phyloP scores from a whole-genome alignment of 2,888 invertebrate species.

The Lepidochitona cinerea region DNA sequence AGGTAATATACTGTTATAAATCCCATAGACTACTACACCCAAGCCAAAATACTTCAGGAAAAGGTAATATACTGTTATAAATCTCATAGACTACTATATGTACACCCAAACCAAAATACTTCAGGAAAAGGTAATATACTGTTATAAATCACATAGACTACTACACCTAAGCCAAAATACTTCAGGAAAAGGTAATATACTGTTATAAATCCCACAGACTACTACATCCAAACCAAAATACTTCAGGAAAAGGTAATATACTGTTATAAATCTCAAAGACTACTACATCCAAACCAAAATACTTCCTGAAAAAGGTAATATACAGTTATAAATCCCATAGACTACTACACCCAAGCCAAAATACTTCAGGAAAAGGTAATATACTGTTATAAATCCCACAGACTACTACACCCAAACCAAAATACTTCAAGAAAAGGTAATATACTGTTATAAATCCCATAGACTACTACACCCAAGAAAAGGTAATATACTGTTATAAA shows the following conservation, averaged over 20 bases:
- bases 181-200: constrained; percentile 64
- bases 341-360: constrained; percentile 63
- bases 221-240: constrained; percentile 64
- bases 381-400: constrained; percentile 49
- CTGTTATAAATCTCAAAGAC: constrained; percentile 53
- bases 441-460: constrained; percentile 51
- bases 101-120: constrained; percentile 64
- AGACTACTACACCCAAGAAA: constrained; percentile 63
- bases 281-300: constrained; percentile 64
- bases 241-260: constrained; percentile 63
- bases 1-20: no score
- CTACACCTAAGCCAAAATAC: constrained; percentile 63
- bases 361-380: constrained; percentile 63
- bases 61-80: no score
- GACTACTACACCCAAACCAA: constrained; percentile 65
- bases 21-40: no score
- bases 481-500: constrained; percentile 54
- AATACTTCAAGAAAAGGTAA: constrained; percentile 62
- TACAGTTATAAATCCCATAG: constrained; percentile 57
- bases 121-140: constrained; percentile 62
- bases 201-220: constrained; percentile 54
- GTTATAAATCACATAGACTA: constrained; percentile 55
- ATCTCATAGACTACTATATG: no score
- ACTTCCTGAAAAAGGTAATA: constrained; percentile 61
- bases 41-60: no score